Percentiles rank a stretch among this genome's conserved stretches.
Evolutionary conservation across 2,888 invertebrate species (phyloP).

Genomic region (Cerastoderma edule): DNA sequence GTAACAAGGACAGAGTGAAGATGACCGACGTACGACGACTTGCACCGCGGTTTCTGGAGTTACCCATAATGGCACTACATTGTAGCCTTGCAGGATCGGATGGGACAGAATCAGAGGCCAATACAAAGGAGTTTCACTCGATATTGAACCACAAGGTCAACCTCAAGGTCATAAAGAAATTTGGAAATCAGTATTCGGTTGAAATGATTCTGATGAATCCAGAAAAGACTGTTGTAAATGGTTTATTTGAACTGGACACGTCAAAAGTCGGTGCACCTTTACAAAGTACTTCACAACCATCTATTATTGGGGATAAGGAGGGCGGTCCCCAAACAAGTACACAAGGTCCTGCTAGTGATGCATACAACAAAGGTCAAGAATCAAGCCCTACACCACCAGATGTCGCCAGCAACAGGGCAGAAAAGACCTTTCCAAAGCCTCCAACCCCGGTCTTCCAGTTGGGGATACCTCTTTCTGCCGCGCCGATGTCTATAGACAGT

Average conservation of each 20-base stretch:
- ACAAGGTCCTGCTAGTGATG: neutral
- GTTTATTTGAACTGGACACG: constrained; percentile 21
- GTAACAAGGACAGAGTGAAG: constrained; percentile 69
- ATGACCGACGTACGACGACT: constrained; percentile 54
- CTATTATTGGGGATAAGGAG: too few species aligned
- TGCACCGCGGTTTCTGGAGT: constrained; percentile 38
- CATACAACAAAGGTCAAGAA: too few species aligned
- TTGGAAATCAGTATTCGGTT: constrained; percentile 35
- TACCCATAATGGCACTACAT: constrained; percentile 65
- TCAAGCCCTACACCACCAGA: too few species aligned
- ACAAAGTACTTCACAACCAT: neutral
- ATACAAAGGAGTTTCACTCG: constrained; percentile 35
- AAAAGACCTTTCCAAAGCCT: constrained; percentile 10
- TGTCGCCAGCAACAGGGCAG: too few species aligned
- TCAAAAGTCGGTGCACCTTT: neutral
- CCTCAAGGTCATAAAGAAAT: constrained; percentile 23
- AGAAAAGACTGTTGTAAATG: constrained; percentile 24
- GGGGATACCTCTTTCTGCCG: constrained; percentile 24
- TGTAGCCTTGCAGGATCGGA: constrained; percentile 58
- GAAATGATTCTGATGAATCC: constrained; percentile 34
- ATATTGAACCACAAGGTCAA: constrained; percentile 33
- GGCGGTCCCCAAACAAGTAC: neutral
- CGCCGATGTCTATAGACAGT: constrained; percentile 46
- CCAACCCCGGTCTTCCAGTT: neutral
- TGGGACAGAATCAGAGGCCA: constrained; percentile 24